These are phyloP conservation scores for Pionites leucogaster DNA, from an alignment of 2,113 vertebrate genomes.

Conservation along the genomic window DNA sequence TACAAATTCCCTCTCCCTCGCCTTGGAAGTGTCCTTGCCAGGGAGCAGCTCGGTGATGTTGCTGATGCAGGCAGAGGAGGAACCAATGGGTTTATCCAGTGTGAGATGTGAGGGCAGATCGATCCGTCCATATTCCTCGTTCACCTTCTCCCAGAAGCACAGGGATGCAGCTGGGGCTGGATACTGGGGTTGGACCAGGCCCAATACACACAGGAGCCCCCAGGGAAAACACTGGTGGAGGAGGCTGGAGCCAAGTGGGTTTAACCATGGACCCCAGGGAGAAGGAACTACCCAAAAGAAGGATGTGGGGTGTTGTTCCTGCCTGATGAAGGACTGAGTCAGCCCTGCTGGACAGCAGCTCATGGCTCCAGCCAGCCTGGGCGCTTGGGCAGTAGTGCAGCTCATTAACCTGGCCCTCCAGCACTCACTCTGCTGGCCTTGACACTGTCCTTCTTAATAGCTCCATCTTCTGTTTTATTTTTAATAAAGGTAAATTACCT, in stretches of 20 bases:
- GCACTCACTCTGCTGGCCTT: not conserved
- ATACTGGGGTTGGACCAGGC: not conserved
- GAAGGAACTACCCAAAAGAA: not conserved
- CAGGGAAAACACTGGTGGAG: fast-evolving
- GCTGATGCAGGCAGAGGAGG: not conserved
- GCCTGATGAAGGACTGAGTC: not conserved
- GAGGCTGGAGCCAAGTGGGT: not conserved
- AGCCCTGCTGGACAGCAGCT: slow-evolving; percentile 3
- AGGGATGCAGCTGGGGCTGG: not conserved
- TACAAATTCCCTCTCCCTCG: not conserved
- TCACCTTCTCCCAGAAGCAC: fast-evolving
- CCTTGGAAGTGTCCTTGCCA: slow-evolving; percentile 34
- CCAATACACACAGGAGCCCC: fast-evolving
- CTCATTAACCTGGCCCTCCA: not conserved
- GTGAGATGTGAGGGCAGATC: not conserved
- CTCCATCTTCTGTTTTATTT: not conserved
- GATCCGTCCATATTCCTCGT: fast-evolving
- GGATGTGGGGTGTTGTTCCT: not conserved
- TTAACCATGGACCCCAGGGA: not conserved
- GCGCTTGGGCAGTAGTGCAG: not conserved
- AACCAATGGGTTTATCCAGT: fast-evolving
- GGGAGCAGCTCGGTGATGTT: not conserved
- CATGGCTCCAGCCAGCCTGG: slow-evolving; percentile 39
- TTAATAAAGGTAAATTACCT: slow-evolving; percentile 37
- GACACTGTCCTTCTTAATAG: slow-evolving; percentile 2